Evolutionary conservation across 2,797 vertebrate species (phyloP).

Genomic region (Sebastes umbrosus): DNA sequence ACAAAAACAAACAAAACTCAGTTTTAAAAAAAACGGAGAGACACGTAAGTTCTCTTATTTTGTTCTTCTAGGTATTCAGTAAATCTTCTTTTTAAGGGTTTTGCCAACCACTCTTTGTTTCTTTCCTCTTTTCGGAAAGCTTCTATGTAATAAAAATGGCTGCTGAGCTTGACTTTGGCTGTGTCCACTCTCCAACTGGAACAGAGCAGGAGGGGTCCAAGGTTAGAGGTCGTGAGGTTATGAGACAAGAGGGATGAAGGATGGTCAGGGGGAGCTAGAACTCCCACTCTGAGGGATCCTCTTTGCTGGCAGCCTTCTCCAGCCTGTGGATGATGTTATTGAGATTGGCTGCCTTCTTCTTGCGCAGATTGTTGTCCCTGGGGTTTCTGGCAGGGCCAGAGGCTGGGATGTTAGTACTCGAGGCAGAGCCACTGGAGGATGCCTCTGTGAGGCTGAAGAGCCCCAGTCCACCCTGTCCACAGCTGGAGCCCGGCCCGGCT

Average conservation of each 20-base stretch:
- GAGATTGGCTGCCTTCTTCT: conserved; percentile 99
- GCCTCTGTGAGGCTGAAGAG: conserved; percentile 92
- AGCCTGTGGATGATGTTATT: conserved; percentile 99
- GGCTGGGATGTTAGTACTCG: conserved; percentile 87
- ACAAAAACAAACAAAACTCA: conserved; percentile 83
- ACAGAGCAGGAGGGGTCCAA: conserved; percentile 86
- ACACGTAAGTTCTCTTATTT: conserved; percentile 78
- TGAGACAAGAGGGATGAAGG: conserved; percentile 86
- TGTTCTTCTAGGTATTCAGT: conserved; percentile 80
- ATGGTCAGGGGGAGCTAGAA: conserved; percentile 80
- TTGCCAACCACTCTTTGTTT: conserved; percentile 83
- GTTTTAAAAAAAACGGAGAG: conserved; percentile 76
- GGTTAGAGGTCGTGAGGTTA: conserved; percentile 94
- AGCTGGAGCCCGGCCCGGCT: conserved; percentile 88
- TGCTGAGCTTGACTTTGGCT: conserved; percentile 86
- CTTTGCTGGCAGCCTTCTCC: conserved; percentile 98
- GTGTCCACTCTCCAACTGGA: conserved; percentile 80
- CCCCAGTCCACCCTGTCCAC: conserved; percentile 85
- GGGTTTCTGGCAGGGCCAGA: conserved; percentile 87
- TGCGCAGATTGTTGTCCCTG: conserved; percentile 96
- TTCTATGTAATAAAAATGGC: conserved; percentile 82
- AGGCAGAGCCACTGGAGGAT: conserved; percentile 77
- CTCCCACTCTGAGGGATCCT: conserved; percentile 88
- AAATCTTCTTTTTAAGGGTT: conserved; percentile 79
- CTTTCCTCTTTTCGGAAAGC: conserved; percentile 77